phyloP scores from a whole-genome alignment of 2,888 invertebrate genomes.

The Psylliodes chrysocephalus region DNA sequence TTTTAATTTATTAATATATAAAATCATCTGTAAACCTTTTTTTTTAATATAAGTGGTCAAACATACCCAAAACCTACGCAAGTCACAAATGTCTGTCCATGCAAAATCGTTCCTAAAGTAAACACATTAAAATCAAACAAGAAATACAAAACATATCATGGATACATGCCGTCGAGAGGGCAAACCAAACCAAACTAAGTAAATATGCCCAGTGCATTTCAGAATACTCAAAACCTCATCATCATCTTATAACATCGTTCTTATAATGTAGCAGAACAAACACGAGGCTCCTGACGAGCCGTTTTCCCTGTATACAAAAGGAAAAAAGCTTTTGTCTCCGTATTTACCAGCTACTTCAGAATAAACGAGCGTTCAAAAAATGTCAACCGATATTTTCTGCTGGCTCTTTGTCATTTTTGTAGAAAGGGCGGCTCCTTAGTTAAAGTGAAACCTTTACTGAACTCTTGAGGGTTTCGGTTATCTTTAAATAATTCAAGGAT shows the following conservation, averaged over 20 bases:
- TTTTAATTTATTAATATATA: too few species aligned
- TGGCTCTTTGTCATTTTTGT: slow-evolving; percentile 15
- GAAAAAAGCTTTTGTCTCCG: slow-evolving; percentile 9
- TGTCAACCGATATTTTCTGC: slow-evolving; percentile 52
- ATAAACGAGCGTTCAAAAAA: slow-evolving; percentile 35
- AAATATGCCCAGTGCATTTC: slow-evolving; percentile 3
- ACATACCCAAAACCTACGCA: too few species aligned
- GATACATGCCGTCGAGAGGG: not conserved
- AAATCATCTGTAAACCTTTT: too few species aligned
- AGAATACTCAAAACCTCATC: slow-evolving; percentile 18
- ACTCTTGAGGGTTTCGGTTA: not conserved
- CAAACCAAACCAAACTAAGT: not conserved
- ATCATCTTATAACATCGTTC: not conserved
- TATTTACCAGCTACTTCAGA: slow-evolving; percentile 22
- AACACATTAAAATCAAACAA: not conserved
- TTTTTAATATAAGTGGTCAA: too few species aligned
- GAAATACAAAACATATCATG: not conserved
- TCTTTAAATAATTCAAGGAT: too few species aligned
- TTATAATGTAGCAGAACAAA: not conserved
- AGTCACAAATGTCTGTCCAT: not conserved
- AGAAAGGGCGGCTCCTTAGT: slow-evolving; percentile 36
- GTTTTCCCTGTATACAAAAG: slow-evolving; percentile 10
- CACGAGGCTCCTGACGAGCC: slow-evolving; percentile 1
- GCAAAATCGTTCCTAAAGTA: not conserved
- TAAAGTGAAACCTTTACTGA: slow-evolving; percentile 40